These are phyloP conservation scores for Capreolus pygargus DNA, from an alignment of 2,113 vertebrate genomes.

Conservation along the genomic window DNA sequence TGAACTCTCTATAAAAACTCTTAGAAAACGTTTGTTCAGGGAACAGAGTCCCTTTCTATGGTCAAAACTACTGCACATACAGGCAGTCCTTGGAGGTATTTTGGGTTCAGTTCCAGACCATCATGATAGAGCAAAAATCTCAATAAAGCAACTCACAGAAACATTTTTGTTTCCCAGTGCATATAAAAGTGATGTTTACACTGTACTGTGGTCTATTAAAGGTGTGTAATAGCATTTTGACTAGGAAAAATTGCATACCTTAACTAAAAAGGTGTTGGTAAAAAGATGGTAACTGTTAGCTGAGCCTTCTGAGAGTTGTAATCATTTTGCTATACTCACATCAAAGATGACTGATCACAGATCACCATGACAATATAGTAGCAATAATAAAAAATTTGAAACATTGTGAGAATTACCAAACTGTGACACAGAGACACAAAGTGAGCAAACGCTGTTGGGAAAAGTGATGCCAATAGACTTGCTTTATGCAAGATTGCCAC, in stretches of 20 bases:
- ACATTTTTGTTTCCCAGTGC: not conserved
- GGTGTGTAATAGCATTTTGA: not conserved
- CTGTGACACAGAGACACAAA: not conserved
- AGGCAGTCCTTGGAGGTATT: not conserved
- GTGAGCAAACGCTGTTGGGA: not conserved
- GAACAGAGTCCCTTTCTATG: not conserved
- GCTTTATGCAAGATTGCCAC: not conserved
- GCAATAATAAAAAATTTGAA: not conserved
- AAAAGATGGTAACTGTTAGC: not conserved
- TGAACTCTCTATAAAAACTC: not conserved
- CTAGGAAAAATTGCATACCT: not conserved
- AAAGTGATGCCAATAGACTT: not conserved
- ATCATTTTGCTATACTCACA: not conserved
- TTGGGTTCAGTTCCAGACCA: not conserved
- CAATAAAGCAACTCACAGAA: not conserved
- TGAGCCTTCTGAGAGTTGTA: not conserved
- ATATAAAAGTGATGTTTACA: not conserved
- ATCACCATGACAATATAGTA: not conserved
- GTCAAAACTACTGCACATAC: accelerated
- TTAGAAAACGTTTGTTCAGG: not conserved
- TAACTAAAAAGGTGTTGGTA: not conserved
- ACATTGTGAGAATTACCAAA: not conserved
- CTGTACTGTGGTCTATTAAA: not conserved
- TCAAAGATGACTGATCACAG: not conserved
- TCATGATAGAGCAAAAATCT: not conserved